Base-by-base conservation (phyloP, 2,888 invertebrate species). In the Rhingia rostrata region DNA sequence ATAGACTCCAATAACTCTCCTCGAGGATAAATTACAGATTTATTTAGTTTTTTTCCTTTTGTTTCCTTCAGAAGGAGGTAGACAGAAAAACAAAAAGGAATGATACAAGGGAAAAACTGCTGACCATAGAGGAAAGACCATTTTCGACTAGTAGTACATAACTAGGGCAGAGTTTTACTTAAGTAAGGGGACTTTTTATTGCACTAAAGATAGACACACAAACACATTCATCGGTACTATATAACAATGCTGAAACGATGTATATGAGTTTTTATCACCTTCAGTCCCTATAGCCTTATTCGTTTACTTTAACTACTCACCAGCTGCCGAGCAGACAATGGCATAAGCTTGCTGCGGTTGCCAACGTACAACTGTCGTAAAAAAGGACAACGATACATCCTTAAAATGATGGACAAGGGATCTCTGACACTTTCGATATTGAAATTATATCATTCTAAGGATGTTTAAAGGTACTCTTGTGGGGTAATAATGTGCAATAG, bases 201-300 rank as follows among this genome's bases (percentile, higher is more conserved):
- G 72, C 72, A 66, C 32, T 32, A 54, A 47, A 70, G 70, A 82
- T 54, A 67, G 32, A 67, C 47, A 64, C 66, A 64, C 72, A 22
- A 22, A 22, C 22, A 22, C 22, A 22, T 22, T 22, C 58, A 63
- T 54, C 53, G 72, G 56, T 77, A 41, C 39, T 39, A 43, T 61
- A 61, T 75, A 63, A 66, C 60, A 60, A 61, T 51, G 63, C 66
- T 73, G 61, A 37, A 73, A 73, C 45, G 82, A 82, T 78, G 54
- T 82, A 56, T 73, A 83, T 72, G 78, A 78, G 72, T 78, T 83
- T 83, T 83, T 83, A 83, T 83, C 78, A 83, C 78, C 82, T 83
- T 67, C 43, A 63, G 72, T 78, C 78, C 78, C 78, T 78, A 78
- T 83, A 73, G 82, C 63, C 82, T 83, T 83, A 78, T 83, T 73